Evolutionary conservation across 2,113 vertebrate species (phyloP), one percentile per base, ranked within the genome.

Genomic region (Channa maculata): DNA sequence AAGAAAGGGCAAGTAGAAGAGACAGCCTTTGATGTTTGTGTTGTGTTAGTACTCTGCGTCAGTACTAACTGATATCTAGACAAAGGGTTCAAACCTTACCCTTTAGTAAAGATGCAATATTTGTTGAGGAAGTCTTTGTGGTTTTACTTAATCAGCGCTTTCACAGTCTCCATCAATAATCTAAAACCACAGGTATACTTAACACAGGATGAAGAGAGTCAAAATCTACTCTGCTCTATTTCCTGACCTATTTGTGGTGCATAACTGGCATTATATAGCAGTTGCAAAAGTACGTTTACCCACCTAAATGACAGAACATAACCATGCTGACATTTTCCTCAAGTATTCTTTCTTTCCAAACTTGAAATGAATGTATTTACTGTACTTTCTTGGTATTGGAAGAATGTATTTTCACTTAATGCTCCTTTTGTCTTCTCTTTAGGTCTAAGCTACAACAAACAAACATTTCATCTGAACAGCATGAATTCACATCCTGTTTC

Each of bases 101-200:
- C 75, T 86, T 91, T 82, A 57, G 84, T 86, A 81, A 82, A 81
- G 83, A 85, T 76, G 83, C 87, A 68, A 82, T 79, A 87, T 89
- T 89, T 91, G 86, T 87, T 77, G 88, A 91, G 88, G 80, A 90
- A 92, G 89, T 77, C 81, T 88, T 83, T 92, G 91, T 88, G 88
- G 90, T 92, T 85, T 44, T 38, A 87, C 86, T 76, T 87, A 92
- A 89, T 92, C 92, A 92, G 91, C 90, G 34, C 86, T 91, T 91
- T 88, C 41, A 71, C 60, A 34, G 65, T 80, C 88, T 87, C 82
- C 82, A 86, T 80, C 89, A 87, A 90, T 91, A 86, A 89, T 89
- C 69, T 84, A 75, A 86, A 92, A 89, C 89, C 89, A 87, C 90
- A 88, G 62, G 77, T 84, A 77, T 65, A 85, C 80, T 86, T 80